Percentiles rank a stretch among this genome's conserved stretches.
These are phyloP conservation scores for Pyrrhopygopsis socrates DNA, from an alignment of 2,888 invertebrate species.

Conservation along the genomic window DNA sequence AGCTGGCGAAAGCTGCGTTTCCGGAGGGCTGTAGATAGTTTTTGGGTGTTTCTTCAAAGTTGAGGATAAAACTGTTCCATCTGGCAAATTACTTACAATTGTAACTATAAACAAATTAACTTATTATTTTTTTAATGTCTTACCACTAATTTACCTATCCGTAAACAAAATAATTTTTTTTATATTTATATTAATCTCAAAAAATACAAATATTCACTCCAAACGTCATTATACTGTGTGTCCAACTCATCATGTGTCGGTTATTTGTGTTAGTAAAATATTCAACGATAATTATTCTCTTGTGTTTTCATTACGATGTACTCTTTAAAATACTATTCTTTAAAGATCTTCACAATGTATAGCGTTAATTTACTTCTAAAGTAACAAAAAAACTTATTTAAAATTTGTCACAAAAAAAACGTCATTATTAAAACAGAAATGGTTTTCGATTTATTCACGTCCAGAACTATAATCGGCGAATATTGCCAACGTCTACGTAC, in stretches of 20 bases:
- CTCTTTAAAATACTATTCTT: too few relatives aligned
- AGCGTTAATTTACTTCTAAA: background rate
- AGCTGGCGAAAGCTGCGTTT: too few relatives aligned
- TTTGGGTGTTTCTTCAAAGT: too few relatives aligned
- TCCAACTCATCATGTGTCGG: background rate
- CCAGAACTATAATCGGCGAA: background rate
- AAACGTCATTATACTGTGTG: background rate
- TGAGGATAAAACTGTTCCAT: background rate
- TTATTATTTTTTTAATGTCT: background rate
- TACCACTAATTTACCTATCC: background rate
- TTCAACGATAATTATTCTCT: background rate
- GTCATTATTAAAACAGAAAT: constrained; percentile 27
- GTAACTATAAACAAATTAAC: background rate
- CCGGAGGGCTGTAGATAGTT: too few relatives aligned
- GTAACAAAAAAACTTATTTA: background rate
- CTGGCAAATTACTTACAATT: background rate
- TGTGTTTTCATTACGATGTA: background rate
- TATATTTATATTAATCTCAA: background rate
- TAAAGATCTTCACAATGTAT: background rate
- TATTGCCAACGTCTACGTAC: background rate
- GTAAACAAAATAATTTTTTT: background rate
- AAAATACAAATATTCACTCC: too few relatives aligned
- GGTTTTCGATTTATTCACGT: constrained; percentile 38
- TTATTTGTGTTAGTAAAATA: background rate
- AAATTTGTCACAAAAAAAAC: constrained; percentile 22